A percentile compares a stretch with the other conserved stretches of the same genome.
Evolutionary conservation across 2,888 invertebrate genomes (phyloP).

Genomic region (Harmothoe impar): DNA sequence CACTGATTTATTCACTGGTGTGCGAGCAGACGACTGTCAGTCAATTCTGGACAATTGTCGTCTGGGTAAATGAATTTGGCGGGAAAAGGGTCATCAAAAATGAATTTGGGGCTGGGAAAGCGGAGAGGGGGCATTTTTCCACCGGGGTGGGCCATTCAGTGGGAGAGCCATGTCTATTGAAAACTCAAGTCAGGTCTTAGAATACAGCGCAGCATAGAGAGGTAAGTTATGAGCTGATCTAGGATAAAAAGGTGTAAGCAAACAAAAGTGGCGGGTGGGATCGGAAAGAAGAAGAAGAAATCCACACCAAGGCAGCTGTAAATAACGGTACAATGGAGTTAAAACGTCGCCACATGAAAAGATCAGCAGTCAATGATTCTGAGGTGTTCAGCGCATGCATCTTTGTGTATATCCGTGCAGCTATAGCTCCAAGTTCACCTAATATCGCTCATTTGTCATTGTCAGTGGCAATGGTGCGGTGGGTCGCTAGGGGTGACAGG

Average conservation of each 20-base stretch:
- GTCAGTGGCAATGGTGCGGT: neutral
- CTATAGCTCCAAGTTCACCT: neutral
- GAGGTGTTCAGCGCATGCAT: constrained; percentile 36
- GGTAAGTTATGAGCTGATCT: neutral
- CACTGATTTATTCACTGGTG: neutral
- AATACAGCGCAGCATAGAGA: too few species aligned
- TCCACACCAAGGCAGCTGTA: neutral
- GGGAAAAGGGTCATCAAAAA: constrained; percentile 8
- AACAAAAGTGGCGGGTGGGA: neutral
- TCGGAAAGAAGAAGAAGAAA: neutral
- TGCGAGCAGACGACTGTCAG: neutral
- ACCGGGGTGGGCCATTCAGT: neutral
- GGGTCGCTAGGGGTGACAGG: constrained; percentile 15
- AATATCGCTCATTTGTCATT: constrained; percentile 58
- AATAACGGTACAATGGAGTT: constrained; percentile 24
- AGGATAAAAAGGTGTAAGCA: neutral
- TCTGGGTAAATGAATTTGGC: constrained; percentile 29
- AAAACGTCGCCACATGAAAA: constrained; percentile 9
- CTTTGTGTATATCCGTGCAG: neutral
- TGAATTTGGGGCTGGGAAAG: neutral
- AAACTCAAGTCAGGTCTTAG: neutral
- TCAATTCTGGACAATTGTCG: neutral
- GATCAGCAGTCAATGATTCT: constrained; percentile 33
- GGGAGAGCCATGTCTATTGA: neutral
- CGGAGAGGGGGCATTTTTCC: neutral